Evolutionary conservation across 2,113 vertebrate genomes (phyloP).

Genomic region (Aythya baeri): DNA sequence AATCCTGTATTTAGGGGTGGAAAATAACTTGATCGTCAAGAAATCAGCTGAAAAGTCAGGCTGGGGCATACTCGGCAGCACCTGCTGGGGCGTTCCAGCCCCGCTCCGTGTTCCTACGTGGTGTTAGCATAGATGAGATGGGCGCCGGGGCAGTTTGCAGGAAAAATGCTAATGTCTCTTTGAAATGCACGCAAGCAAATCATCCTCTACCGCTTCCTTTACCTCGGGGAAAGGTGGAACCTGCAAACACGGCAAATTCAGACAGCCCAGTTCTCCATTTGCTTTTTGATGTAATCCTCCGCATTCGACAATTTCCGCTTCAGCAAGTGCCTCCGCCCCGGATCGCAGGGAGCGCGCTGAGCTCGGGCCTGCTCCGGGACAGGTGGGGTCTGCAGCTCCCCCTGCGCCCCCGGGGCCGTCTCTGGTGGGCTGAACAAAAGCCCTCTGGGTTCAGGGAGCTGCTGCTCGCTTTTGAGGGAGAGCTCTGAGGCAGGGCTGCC

Average conservation of each 20-base stretch:
- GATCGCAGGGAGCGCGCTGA: neutral
- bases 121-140: neutral
- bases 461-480: neutral
- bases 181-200: slow-evolving; percentile 59
- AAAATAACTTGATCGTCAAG: neutral
- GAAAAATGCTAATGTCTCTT: slow-evolving; percentile 57
- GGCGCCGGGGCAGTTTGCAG: neutral
- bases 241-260: slow-evolving; percentile 24
- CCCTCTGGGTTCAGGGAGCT: neutral
- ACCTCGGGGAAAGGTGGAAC: slow-evolving; percentile 54
- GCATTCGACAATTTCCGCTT: neutral
- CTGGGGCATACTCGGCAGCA: neutral
- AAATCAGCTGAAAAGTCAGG: neutral
- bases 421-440: too few relatives aligned
- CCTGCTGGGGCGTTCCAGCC: neutral
- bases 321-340: neutral
- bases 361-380: neutral
- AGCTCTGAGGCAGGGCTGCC: neutral
- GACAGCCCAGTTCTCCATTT: slow-evolving; percentile 12
- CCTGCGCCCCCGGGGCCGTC: too few relatives aligned
- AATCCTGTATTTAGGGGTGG: neutral
- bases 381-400: neutral
- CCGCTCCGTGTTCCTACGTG: neutral
- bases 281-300: slow-evolving; percentile 55
- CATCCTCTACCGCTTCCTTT: slow-evolving; percentile 50